Percentiles rank a stretch among this genome's conserved stretches.
Evolutionary conservation across 2,797 vertebrate genomes (phyloP).

Genomic region (Orientallactaga sibirica): DNA sequence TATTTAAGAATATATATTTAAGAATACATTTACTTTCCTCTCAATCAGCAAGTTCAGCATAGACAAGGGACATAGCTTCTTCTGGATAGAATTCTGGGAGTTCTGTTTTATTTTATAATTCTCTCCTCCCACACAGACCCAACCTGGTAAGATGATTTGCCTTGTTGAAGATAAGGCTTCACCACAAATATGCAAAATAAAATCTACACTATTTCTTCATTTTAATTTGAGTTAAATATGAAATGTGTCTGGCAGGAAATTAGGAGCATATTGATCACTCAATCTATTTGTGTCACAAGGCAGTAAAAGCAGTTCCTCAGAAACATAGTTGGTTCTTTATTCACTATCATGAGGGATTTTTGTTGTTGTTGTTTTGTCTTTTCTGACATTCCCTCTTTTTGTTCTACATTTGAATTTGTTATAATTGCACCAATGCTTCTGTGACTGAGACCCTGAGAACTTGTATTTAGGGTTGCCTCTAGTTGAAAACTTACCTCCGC

Average conservation of each 20-base stretch:
- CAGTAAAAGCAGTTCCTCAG: conserved; percentile 12
- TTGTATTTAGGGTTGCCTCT: conserved; percentile 33
- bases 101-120: conserved; percentile 16
- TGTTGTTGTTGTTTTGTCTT: conserved; percentile 11
- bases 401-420: conserved; percentile 62
- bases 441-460: conserved; percentile 36
- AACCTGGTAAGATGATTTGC: conserved; percentile 3
- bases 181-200: conserved; percentile 1
- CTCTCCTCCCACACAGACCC: not conserved
- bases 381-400: conserved; percentile 11
- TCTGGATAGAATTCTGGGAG: conserved; percentile 5
- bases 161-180: conserved; percentile 49
- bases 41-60: conserved; percentile 18
- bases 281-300: not conserved
- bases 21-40: not conserved
- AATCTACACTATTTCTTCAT: not conserved
- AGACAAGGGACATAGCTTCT: conserved; percentile 22
- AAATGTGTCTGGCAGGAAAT: not conserved
- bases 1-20: not conserved
- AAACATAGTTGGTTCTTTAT: conserved; percentile 28
- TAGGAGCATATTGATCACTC: not conserved
- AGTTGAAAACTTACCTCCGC: conserved; percentile 58
- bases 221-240: conserved; percentile 39
- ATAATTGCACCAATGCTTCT: conserved; percentile 20
- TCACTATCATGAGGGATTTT: not conserved